phyloP scores from a whole-genome alignment of 2,797 vertebrate species.

The Podargus strigoides region DNA sequence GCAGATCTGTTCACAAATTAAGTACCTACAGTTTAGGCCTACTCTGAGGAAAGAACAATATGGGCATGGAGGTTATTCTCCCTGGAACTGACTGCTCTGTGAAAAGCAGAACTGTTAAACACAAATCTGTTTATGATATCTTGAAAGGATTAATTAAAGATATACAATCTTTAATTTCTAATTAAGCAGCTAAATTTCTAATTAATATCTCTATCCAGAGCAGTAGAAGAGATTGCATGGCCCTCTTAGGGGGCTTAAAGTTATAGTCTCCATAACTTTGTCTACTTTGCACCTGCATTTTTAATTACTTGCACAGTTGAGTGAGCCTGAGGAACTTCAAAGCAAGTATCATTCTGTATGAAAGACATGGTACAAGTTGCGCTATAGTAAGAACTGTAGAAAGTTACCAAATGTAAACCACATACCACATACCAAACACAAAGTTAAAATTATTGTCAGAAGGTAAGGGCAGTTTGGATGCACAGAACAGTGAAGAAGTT shows the following conservation, averaged over 20 bases:
- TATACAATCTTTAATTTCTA: neutral
- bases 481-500: neutral
- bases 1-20: neutral
- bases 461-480: neutral
- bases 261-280: neutral
- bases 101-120: neutral
- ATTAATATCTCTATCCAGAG: neutral
- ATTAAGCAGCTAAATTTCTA: neutral
- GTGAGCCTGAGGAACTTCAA: neutral
- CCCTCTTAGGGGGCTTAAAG: neutral
- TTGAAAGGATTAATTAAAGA: neutral
- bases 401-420: neutral
- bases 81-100: neutral
- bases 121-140: neutral
- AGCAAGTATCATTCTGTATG: neutral
- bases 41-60: neutral
- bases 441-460: neutral
- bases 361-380: neutral
- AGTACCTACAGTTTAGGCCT: neutral
- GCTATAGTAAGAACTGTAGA: neutral
- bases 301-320: neutral
- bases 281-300: neutral
- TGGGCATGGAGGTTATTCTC: neutral
- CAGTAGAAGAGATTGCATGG: neutral
- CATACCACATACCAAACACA: neutral